Conservation (phyloP, 1,140 invertebrate genomes). For the Papilio aristodemus region DNA sequence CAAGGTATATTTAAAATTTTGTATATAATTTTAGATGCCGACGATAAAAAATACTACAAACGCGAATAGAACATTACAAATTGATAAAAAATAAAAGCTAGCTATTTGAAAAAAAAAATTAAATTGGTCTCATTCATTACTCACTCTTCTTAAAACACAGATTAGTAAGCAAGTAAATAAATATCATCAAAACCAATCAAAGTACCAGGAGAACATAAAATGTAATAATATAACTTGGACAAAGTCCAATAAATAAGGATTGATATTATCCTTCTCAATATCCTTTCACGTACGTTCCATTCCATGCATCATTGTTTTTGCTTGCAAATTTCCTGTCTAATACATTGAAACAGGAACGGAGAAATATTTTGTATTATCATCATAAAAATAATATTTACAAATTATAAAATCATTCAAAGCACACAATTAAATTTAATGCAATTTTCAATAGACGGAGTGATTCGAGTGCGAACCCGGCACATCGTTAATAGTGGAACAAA, state of each 20-base stretch:
- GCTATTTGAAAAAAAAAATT: too few relatives aligned
- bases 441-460: too few relatives aligned
- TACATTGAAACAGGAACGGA: not conserved
- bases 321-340: not conserved
- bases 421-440: too few relatives aligned
- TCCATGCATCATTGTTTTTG: slow-evolving; percentile 8
- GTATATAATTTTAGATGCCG: not conserved
- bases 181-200: not conserved
- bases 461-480: too few relatives aligned
- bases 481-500: too few relatives aligned
- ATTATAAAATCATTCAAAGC: too few relatives aligned
- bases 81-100: too few relatives aligned
- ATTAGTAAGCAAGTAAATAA: too few relatives aligned
- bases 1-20: slow-evolving; percentile 16
- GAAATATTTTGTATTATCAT: not conserved
- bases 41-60: not conserved
- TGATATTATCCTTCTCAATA: not conserved
- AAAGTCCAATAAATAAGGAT: not conserved
- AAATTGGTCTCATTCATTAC: too few relatives aligned
- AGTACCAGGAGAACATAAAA: not conserved
- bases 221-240: not conserved
- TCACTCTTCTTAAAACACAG: too few relatives aligned
- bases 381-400: not conserved
- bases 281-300: not conserved
- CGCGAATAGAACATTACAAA: not conserved